Base-by-base conservation (phyloP, 2,113 vertebrate species). In the Lucifuga dentata region DNA sequence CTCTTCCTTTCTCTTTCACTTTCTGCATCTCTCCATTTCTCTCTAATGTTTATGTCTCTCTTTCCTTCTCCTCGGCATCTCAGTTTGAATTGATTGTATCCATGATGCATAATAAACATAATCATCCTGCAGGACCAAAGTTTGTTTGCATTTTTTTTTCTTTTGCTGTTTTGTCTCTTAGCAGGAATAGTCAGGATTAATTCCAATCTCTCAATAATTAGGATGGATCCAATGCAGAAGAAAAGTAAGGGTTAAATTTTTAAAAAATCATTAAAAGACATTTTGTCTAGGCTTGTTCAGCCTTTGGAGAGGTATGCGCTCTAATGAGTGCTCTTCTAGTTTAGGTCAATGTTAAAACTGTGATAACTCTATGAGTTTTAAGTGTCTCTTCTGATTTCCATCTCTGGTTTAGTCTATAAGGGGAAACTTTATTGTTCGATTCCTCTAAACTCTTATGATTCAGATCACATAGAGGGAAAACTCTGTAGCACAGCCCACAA, bases 51-150 rank as follows among this genome's bases (percentile, higher is more conserved):
- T 45, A 1, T 40, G 11, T 46, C 20, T 12, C 19, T 23, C 19
- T 46, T 7, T 23, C 19, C 21, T 7, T 29, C 19, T 12, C 19
- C 35, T 13, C 52, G 2, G 17, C 26, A 12, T 29, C 21, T 45
- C 35, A 5, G 23, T 11, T 6, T 21, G 17, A 32, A 41, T 21
- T 35, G 43, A 36, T 24, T 50, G 44, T 12, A 12, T n/a, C 6
- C 24, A 51, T 57, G 43, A 39, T 57, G 49, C 39, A 26, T 38
- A 49, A 71, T 71, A 21, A 57, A 66, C 39, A 5, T n/a, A 51
- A 52, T 50, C 40, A 12, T 21, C 41, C 11, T 13, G 13, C 20
- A 9, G 20, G 13, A 32, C 13, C 19, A n/a, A 23, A 24, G n/a
- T n/a, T n/a, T n/a, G n/a, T n/a, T n/a, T n/a, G n/a, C n/a, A n/a